Base-by-base conservation (phyloP, 64 coral and sea anemone species). In the Actinia tenebrosa region DNA sequence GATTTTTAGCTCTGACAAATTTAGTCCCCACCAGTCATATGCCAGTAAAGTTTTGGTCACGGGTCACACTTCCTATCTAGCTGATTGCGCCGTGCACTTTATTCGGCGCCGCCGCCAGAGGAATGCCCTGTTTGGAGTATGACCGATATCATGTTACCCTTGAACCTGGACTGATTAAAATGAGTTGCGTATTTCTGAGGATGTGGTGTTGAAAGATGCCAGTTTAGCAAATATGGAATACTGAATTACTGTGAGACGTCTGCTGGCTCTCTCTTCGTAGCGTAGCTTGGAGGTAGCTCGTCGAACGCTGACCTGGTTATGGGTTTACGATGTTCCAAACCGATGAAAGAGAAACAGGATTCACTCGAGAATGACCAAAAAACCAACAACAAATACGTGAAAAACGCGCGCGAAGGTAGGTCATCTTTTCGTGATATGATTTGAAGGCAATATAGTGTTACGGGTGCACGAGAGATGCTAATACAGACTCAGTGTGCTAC, bases 51-150 rank as follows among this genome's bases (percentile, higher is more conserved):
- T 37, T 42, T 75, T 75, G 23, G 63, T 75, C 69, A 75, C 69
- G 26, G 69, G 69, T 75, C 27, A 75, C 69, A 75, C 8, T 42
- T 42, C 1, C 63, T n/a, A 66, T 25, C 20, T 66, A 9, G 15
- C 63, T 66, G 18, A 66, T n/a, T 66, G 63, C 63, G 63, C 63
- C 26, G 69, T 27, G 69, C 26, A 75, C 42, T 75, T 75, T 2
- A 8, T n/a, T 7, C 1, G 63, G n/a, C 26, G 27, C 69, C 8
- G 43, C 22, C 79, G 79, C 43, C 43, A 81, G 79, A 81, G 79
- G 77, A 81, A 81, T 81, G 79, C 26, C 79, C 44, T 81, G n/a
- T 81, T 81, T 45, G 45, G 77, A 79, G 77, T 79, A 79, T 79
- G 42, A 79, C n/a, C 16, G 77, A 79, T 79, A 81, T 81, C 79